Percentiles rank a stretch among this genome's conserved stretches.
phyloP scores from a whole-genome alignment of 2,113 vertebrate species.

The Canis aureus region DNA sequence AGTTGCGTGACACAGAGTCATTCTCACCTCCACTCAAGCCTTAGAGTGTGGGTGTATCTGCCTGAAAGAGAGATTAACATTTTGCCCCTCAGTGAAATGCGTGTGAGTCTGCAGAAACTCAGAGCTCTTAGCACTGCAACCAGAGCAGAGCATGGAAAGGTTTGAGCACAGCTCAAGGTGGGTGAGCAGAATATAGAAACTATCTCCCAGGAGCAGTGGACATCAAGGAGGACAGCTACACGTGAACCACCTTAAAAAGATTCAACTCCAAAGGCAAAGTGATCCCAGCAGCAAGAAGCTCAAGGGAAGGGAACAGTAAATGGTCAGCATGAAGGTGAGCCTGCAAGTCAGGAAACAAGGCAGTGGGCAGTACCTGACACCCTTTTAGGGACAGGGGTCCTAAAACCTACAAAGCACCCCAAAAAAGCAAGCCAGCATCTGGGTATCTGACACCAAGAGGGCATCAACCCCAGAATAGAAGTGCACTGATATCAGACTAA shows the following conservation, averaged over 20 bases:
- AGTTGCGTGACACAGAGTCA: neutral
- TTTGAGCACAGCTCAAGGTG: neutral
- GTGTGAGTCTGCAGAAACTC: neutral
- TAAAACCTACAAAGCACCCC: neutral
- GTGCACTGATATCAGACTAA: neutral
- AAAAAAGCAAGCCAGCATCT: neutral
- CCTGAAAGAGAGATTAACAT: neutral
- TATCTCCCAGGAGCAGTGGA: neutral
- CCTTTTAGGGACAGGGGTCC: neutral
- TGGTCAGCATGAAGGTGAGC: neutral
- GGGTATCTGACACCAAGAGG: neutral
- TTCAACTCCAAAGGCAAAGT: neutral
- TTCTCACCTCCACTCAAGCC: neutral
- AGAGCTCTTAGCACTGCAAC: neutral
- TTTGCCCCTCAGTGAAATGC: accelerated
- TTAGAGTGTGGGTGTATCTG: neutral
- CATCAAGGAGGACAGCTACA: neutral
- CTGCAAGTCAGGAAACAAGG: neutral
- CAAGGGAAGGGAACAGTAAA: neutral
- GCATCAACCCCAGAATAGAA: neutral
- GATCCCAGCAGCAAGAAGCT: neutral
- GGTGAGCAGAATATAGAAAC: neutral
- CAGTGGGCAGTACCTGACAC: neutral
- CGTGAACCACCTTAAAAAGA: neutral
- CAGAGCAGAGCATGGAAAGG: neutral